These are phyloP conservation scores for Triplophysa rosa DNA, from an alignment of 2,113 vertebrate species.

Conservation along the genomic window DNA sequence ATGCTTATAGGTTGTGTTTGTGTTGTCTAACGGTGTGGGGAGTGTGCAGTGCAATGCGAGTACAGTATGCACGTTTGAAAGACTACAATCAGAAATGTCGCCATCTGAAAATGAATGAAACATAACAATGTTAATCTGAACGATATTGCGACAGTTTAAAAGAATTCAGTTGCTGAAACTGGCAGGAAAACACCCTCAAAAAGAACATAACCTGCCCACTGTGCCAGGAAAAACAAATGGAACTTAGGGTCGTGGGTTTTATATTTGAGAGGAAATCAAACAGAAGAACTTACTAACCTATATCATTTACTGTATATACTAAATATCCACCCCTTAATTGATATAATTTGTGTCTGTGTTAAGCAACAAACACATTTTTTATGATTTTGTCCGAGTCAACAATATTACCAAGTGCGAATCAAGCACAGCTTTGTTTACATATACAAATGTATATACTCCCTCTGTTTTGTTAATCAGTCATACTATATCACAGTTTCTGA, in stretches of 20 bases:
- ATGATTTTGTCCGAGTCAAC: not conserved
- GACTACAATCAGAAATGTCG: conserved; percentile 33
- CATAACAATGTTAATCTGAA: conserved; percentile 52
- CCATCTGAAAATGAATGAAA: conserved; percentile 43
- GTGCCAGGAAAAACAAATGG: not conserved
- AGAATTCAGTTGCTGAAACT: not conserved
- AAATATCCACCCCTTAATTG: not conserved
- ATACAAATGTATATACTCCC: not conserved
- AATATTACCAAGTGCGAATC: conserved; percentile 1
- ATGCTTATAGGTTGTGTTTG: not conserved
- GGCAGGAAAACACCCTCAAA: not conserved
- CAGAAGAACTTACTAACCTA: not conserved
- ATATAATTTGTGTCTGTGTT: not conserved
- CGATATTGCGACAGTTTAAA: conserved; percentile 25
- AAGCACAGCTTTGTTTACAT: not conserved
- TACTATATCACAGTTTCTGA: not conserved
- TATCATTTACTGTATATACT: not conserved
- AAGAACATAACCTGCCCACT: not conserved
- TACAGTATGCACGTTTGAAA: not conserved
- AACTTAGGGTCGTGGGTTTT: not conserved
- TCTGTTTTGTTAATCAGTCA: not conserved
- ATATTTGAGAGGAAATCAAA: not conserved
- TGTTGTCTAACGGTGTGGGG: not conserved
- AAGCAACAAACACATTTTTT: too few species aligned
- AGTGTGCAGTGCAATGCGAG: too few species aligned